These are phyloP conservation scores for Lissonota sp. DNA, from an alignment of 2,888 invertebrate species.

Conservation along the genomic window DNA sequence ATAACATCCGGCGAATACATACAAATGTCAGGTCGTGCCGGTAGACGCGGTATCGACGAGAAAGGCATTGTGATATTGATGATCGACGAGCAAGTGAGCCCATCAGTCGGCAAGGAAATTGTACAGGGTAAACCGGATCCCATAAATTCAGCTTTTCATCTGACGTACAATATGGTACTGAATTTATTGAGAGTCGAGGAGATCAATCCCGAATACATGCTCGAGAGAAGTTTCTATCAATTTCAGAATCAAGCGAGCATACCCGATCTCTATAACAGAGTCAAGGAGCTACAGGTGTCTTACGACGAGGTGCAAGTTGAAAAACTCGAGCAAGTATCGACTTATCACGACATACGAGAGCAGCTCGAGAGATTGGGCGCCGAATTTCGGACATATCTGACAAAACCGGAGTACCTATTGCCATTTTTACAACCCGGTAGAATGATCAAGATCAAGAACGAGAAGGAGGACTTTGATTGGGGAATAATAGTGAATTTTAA, in stretches of 20 bases:
- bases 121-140: conserved; percentile 97
- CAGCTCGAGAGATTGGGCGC: conserved; percentile 90
- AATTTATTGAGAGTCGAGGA: conserved; percentile 98
- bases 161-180: conserved; percentile 99
- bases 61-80: conserved; percentile 99
- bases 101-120: conserved; percentile 89
- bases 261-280: conserved; percentile 93
- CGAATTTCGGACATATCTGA: conserved; percentile 92
- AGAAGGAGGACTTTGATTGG: conserved; percentile 97
- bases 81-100: conserved; percentile 98
- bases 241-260: conserved; percentile 99
- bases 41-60: conserved; percentile 98
- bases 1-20: conserved; percentile 99
- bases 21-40: conserved; percentile 99
- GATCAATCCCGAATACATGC: conserved; percentile 99
- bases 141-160: conserved; percentile 99
- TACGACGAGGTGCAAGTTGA: conserved; percentile 90
- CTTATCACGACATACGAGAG: conserved; percentile 94
- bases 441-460: conserved; percentile 94
- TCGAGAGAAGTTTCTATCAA: conserved; percentile 99
- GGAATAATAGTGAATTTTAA: conserved; percentile 97
- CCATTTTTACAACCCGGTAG: conserved; percentile 98
- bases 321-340: conserved; percentile 88
- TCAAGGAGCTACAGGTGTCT: conserved; percentile 88
- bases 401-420: conserved; percentile 93